Conservation (phyloP, 2,888 invertebrate genomes). For the Diogma glabrata region DNA sequence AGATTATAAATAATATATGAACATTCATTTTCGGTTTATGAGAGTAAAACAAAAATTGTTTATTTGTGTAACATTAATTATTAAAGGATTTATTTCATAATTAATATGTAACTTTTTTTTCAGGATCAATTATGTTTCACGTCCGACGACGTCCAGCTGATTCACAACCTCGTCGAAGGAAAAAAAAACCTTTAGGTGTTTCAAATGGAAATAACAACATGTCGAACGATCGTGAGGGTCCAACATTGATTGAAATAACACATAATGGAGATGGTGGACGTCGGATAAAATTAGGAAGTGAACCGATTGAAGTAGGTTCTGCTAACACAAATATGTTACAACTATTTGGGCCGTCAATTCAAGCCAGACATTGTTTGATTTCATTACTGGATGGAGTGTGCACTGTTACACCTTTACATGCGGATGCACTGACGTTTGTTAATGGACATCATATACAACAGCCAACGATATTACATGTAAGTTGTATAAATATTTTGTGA, state of each 20-base stretch:
- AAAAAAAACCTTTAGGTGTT: conserved; percentile 57
- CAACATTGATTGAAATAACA: conserved; percentile 48
- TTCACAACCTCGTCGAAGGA: conserved; percentile 75
- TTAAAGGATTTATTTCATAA: no score
- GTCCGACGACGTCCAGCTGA: conserved; percentile 87
- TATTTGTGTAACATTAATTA: no score
- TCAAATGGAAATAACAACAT: conserved; percentile 40
- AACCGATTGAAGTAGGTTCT: conserved; percentile 61
- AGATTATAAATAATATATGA: no score
- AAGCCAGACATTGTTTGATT: conserved; percentile 90
- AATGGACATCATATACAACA: conserved; percentile 87
- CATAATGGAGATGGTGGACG: conserved; percentile 47
- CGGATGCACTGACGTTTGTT: conserved; percentile 89
- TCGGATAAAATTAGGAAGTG: conserved; percentile 47
- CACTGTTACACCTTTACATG: conserved; percentile 83
- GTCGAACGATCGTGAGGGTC: conserved; percentile 53
- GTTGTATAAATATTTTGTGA: conserved; percentile 17
- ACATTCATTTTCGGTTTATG: no score
- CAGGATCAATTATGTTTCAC: conserved; percentile 96
- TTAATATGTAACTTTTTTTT: conserved; percentile 24
- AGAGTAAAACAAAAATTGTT: no score
- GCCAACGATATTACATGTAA: conserved; percentile 78
- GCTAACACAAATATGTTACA: conserved; percentile 70
- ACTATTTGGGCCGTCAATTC: conserved; percentile 81
- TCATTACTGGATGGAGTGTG: conserved; percentile 87